Evolutionary conservation across 2,888 invertebrate genomes (phyloP), one percentile per base, ranked within the genome.

Genomic region (Cerceris ruficornis): DNA sequence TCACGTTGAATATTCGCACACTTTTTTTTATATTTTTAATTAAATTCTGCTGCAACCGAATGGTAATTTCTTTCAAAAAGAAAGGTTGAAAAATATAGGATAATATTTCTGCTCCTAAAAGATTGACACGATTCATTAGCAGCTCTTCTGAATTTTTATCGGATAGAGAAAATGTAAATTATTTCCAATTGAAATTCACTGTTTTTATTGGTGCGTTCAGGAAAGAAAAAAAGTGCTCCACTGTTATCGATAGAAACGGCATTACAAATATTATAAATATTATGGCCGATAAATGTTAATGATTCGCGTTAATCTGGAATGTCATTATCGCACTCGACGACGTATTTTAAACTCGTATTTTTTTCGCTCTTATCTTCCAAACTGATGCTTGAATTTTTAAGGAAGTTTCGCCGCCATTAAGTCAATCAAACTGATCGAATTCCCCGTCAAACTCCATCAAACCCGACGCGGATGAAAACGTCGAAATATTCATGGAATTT

Each of bases 391-490:
- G 28, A 28, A 46, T 46, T 46, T 46, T 46, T 11, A 46, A 46
- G 46, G 46, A 46, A 46, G 11, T 11, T 46, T 11, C 46, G 46
- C 9, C 11, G 8, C 2, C 46, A 11, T 46, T 46, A 46, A 62
- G 69, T 69, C 69, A 62, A 64, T 69, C 43, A 70, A 28, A 4
- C 50, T 14, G 41, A 42, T n/a, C 65, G 55, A 59, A 52, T 75
- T 54, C n/a, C 55, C 54, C 55, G 57, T 66, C 75, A 65, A 59
- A 71, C 54, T 42, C 58, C 28, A 70, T 75, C 75, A 55, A 54
- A 46, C 54, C 17, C 13, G n/a, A 9, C 17, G 55, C n/a, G 66
- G 59, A 75, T 71, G 70, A 66, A 60, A 75, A 57, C 54, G 61
- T 70, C 62, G 28, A 65, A 70, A 28, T 28, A 28, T 28, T 28